Percentiles rank a stretch among this genome's conserved stretches.
Conservation (phyloP, 2,797 vertebrate species). For the Diplodus sargus region DNA sequence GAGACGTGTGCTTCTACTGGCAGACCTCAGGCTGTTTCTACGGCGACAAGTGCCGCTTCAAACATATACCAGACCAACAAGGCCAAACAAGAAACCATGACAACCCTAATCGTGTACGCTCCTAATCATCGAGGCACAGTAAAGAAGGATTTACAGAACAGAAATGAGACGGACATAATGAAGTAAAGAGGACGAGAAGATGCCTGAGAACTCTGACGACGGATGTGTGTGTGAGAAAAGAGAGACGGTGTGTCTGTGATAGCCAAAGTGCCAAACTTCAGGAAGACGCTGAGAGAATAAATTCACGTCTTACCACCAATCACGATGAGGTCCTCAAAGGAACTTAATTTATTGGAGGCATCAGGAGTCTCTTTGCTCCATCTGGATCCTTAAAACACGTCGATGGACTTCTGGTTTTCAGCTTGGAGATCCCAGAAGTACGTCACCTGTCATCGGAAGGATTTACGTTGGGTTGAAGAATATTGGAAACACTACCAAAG, state of each 20-base stretch:
- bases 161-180: neutral
- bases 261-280: neutral
- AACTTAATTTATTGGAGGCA: neutral
- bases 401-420: neutral
- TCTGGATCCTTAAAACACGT: neutral
- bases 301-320: neutral
- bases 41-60: conserved; percentile 61
- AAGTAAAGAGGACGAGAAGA: neutral
- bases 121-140: accelerated
- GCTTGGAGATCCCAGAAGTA: neutral
- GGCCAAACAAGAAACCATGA: conserved; percentile 51
- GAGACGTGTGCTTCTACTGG: conserved; percentile 78
- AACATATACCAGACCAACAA: conserved; percentile 57
- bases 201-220: conserved; percentile 3
- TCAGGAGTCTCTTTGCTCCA: neutral
- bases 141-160: neutral
- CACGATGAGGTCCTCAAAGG: neutral
- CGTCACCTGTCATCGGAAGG: neutral
- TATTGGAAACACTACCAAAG: neutral
- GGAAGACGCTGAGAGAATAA: neutral
- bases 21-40: conserved; percentile 59
- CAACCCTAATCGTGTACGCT: neutral
- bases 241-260: neutral
- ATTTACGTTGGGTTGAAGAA: neutral
- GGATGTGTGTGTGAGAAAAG: neutral